Evolutionary conservation across 2,888 invertebrate genomes (phyloP), one percentile per base, ranked within the genome.

Genomic region (Apotomis turbidana): DNA sequence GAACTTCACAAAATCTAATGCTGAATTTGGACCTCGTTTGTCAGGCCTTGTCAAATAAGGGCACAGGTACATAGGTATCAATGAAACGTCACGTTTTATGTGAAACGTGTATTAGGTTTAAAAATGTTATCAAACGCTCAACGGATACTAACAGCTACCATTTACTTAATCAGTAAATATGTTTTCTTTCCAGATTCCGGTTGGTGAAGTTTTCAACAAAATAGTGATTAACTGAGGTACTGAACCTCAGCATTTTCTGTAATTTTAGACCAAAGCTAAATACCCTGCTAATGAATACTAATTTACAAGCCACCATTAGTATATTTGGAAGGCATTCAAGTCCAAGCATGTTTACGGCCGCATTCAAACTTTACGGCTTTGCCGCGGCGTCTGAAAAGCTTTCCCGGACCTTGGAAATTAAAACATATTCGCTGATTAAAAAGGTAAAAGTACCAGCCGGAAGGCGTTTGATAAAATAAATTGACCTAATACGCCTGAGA

Each of bases 291-390:
- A 15, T 15, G 44, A 64, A 52, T 52, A 15, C 52, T 52, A n/a
- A 38, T 52, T 63, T 38, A 1, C 38, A 12, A 36, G 38, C 52
- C 38, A 13, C 9, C 41, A 10, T 41, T 51, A 62, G 51, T 51
- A 51, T 36, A 51, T 52, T 63, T 38, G 41, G 38, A 63, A 44
- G 15, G 54, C 64, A 64, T 64, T 64, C 64, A 64, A 41, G 15
- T 44, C 12, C 49, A 49, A 0, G 5, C 10, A 41, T 15, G 15
- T 64, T 12, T 15, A 44, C 54, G 54, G 41, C 13, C 54, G 64
- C 64, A 41, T 64, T 54, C 5, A 15, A 64, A 54, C 54, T 15
- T 52, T 41, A 12, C 41, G 41, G 54, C 54, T 41, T 54, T 54
- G 5, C 54, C 12, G 54, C 54, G 54, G 54, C 54, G 54, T 27